Conservation (phyloP, 2,888 invertebrate species). For the Drosophila pseudotalamancana region DNA sequence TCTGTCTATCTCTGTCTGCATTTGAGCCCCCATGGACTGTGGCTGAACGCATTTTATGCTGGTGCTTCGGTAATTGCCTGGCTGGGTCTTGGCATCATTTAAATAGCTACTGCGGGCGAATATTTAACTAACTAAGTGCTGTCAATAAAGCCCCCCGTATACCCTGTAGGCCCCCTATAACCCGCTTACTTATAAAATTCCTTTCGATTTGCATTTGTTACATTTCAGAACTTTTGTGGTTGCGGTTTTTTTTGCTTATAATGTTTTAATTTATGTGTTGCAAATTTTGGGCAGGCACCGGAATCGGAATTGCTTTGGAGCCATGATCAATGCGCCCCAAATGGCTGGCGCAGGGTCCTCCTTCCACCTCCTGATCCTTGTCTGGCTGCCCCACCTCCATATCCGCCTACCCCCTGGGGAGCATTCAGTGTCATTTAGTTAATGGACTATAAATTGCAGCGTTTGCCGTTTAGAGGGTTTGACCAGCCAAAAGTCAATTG, state of each 20-base stretch:
- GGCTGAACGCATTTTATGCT: conserved; percentile 57
- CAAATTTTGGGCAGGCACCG: conserved; percentile 39
- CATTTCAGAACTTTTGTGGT: background rate
- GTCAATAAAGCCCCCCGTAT: conserved; percentile 21
- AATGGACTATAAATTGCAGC: conserved; percentile 69
- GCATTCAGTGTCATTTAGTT: conserved; percentile 74
- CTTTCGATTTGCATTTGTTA: conserved; percentile 61
- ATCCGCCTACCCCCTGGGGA: conserved; percentile 49
- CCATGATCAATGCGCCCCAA: conserved; percentile 31
- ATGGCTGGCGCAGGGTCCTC: conserved; percentile 10
- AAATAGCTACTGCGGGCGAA: conserved; percentile 77
- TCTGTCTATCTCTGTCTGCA: background rate
- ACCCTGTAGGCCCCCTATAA: background rate
- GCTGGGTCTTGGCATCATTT: conserved; percentile 66
- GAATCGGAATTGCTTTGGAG: conserved; percentile 37
- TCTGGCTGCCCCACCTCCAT: no score
- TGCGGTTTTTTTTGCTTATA: conserved; percentile 25
- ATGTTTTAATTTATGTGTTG: conserved; percentile 74
- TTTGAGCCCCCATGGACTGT: conserved; percentile 53
- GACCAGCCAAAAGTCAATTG: conserved; percentile 33
- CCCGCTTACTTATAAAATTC: background rate
- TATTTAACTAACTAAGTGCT: conserved; percentile 71
- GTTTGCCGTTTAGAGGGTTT: conserved; percentile 18
- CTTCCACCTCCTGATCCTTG: no score
- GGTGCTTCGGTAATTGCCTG: conserved; percentile 58